Evolutionary conservation across 37 sponge, comb jelly and placozoan genomes (phyloP).

Genomic region (Eunapius fragilis): DNA sequence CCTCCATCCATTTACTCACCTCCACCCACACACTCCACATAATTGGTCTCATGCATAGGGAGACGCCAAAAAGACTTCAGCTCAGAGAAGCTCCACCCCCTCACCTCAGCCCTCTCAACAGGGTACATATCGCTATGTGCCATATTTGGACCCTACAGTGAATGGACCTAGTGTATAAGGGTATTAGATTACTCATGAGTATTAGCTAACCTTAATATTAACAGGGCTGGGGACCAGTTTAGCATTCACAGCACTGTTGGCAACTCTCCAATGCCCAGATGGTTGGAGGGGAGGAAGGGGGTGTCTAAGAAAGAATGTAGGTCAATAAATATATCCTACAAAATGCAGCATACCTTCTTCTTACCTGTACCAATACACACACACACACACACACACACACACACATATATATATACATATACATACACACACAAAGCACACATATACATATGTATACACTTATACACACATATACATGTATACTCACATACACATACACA

Average conservation of each 20-base stretch:
- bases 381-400: background rate
- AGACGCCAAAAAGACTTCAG: slow-evolving; percentile 38
- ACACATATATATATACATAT: no score
- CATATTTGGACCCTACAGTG: slow-evolving; percentile 43
- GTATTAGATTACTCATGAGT: background rate
- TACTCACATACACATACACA: no score
- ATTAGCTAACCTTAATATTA: slow-evolving; percentile 18
- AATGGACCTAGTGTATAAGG: background rate
- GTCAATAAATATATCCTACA: background rate
- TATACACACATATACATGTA: no score
- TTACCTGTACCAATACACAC: background rate
- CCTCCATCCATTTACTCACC: background rate
- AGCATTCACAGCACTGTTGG: background rate
- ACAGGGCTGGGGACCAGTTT: background rate
- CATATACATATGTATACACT: no score
- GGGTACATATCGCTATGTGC: background rate
- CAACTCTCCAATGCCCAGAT: slow-evolving; percentile 18
- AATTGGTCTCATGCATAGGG: slow-evolving; percentile 51
- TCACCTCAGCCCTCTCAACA: slow-evolving; percentile 40
- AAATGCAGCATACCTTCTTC: background rate
- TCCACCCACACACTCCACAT: slow-evolving; percentile 18
- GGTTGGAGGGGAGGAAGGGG: slow-evolving; percentile 22
- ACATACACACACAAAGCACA: no score
- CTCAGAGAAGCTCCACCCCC: slow-evolving; percentile 59
- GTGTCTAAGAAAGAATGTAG: slow-evolving; percentile 11